phyloP scores from a whole-genome alignment of 2,888 invertebrate genomes.

The Andrena haemorrhoa region DNA sequence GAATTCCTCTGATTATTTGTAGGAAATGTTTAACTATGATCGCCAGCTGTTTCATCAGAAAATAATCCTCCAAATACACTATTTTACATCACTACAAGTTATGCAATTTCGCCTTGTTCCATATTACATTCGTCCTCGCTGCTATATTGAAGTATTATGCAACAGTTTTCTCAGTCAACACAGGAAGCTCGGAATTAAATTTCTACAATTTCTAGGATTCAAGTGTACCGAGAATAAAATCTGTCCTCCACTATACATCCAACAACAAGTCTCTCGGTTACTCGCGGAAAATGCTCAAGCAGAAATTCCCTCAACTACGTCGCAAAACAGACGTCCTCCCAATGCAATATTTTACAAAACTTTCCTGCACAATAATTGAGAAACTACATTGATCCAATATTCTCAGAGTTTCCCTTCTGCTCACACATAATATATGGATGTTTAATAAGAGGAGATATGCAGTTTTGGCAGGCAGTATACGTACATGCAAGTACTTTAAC shows the following conservation, averaged over 20 bases:
- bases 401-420: not conserved
- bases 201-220: not conserved
- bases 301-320: not conserved
- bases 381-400: not conserved
- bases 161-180: not conserved
- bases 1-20: not conserved
- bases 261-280: slow-evolving; percentile 6
- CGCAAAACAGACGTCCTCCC: not conserved
- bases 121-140: not conserved
- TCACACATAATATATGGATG: not conserved
- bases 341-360: not conserved
- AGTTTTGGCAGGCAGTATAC: no score
- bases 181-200: not conserved
- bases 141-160: not conserved
- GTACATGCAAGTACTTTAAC: no score
- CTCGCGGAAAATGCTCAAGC: not conserved
- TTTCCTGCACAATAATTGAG: not conserved
- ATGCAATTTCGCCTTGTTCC: not conserved
- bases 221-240: not conserved
- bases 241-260: not conserved
- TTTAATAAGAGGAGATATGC: slow-evolving; percentile 1
- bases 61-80: not conserved
- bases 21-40: not conserved
- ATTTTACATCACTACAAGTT: not conserved
- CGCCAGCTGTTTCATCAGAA: not conserved